phyloP scores from a whole-genome alignment of 2,888 invertebrate species.

The Busseola fusca region DNA sequence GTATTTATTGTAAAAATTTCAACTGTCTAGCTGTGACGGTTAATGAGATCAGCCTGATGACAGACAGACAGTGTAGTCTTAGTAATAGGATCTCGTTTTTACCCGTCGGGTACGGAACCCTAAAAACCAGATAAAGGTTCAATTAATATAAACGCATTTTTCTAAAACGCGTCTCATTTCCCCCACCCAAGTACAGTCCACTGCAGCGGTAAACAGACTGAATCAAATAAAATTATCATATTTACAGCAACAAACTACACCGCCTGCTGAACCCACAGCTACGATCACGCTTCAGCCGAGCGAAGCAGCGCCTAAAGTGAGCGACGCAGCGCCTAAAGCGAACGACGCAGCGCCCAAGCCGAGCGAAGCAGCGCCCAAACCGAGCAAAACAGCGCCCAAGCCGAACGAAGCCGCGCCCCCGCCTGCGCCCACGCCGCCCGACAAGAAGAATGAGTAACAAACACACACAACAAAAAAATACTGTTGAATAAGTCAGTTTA shows the following conservation, averaged over 20 bases:
- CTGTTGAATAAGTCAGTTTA: slow-evolving; percentile 33
- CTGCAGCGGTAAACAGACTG: not conserved
- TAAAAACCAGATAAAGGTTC: not conserved
- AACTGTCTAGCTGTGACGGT: too few relatives aligned
- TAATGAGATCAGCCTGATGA: too few relatives aligned
- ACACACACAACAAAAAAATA: not conserved
- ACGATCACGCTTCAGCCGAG: slow-evolving; percentile 67
- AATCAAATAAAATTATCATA: not conserved
- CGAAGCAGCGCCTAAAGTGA: slow-evolving; percentile 16
- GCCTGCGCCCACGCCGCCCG: slow-evolving; percentile 73
- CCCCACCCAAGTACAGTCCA: not conserved
- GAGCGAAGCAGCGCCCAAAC: slow-evolving; percentile 28
- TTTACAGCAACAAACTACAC: slow-evolving; percentile 60
- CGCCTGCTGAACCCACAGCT: slow-evolving; percentile 65
- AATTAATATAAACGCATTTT: not conserved
- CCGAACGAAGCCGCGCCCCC: slow-evolving; percentile 52
- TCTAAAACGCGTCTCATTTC: not conserved
- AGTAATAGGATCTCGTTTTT: too few relatives aligned
- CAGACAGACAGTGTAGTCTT: too few relatives aligned
- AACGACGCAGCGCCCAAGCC: slow-evolving; percentile 41
- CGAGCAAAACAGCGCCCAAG: slow-evolving; percentile 42
- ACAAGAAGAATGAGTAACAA: slow-evolving; percentile 52
- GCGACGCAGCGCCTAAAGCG: slow-evolving; percentile 25
- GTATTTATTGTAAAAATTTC: too few relatives aligned
- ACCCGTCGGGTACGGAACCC: too few relatives aligned